phyloP scores from a whole-genome alignment of 2,113 vertebrate genomes.

The Callithrix jacchus region DNA sequence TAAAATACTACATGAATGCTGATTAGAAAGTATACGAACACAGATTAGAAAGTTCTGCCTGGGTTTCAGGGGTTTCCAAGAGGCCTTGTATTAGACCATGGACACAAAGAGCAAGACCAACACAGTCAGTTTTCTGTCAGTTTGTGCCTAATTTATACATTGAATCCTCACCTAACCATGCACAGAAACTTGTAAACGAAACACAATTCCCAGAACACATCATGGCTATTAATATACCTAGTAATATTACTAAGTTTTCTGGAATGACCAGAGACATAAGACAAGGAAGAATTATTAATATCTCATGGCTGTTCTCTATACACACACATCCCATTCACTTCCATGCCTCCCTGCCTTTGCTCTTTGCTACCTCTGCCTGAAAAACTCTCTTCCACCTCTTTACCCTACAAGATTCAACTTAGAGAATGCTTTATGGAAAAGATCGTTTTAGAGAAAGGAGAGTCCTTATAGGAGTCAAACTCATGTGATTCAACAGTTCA shows the following conservation, averaged over 20 bases:
- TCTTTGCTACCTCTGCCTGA: not conserved
- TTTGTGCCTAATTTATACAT: not conserved
- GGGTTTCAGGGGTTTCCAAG: slow-evolving; percentile 27
- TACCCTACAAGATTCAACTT: not conserved
- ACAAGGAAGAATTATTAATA: not conserved
- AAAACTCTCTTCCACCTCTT: not conserved
- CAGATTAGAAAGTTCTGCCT: slow-evolving; percentile 39
- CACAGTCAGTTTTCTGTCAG: not conserved
- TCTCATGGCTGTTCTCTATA: not conserved
- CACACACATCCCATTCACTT: not conserved
- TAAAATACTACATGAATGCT: not conserved
- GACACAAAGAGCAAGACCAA: slow-evolving; percentile 1
- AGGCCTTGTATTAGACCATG: not conserved
- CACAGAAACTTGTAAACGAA: slow-evolving; percentile 11
- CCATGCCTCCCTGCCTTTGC: not conserved
- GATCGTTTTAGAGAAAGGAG: not conserved
- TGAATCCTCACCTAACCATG: not conserved
- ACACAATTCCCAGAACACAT: not conserved
- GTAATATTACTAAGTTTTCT: not conserved
- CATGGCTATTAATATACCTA: not conserved
- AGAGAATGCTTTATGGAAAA: not conserved
- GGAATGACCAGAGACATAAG: not conserved
- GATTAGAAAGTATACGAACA: slow-evolving; percentile 14
- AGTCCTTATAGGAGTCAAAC: not conserved
- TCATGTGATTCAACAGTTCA: not conserved